phyloP scores from a whole-genome alignment of 2,888 invertebrate species.

The Diploptera punctata region DNA sequence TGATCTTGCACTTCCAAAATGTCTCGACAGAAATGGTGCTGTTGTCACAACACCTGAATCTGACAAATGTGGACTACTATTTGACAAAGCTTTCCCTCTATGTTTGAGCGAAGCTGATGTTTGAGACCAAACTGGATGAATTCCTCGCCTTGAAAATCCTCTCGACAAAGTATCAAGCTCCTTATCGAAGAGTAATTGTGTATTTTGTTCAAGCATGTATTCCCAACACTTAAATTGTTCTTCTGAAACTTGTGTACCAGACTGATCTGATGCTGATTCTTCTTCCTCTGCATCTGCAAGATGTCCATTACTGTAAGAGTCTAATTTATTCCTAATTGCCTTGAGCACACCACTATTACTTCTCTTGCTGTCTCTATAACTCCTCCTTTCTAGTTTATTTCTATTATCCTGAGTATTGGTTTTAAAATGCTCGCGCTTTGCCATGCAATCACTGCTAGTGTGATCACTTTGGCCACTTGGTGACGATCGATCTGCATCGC shows the following conservation, averaged over 20 bases:
- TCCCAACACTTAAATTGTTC: constrained; percentile 94
- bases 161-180: constrained; percentile 79
- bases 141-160: constrained; percentile 43
- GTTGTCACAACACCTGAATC: constrained; percentile 53
- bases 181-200: constrained; percentile 86
- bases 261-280: constrained; percentile 57
- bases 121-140: constrained; percentile 58
- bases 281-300: constrained; percentile 52
- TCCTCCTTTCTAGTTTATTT: constrained; percentile 42
- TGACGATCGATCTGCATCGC: constrained; percentile 70
- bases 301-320: constrained; percentile 44
- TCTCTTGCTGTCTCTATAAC: constrained; percentile 41
- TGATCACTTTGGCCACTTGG: constrained; percentile 89
- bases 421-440: constrained; percentile 34
- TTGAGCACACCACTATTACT: constrained; percentile 37
- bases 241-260: constrained; percentile 68
- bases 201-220: constrained; percentile 91
- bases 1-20: constrained; percentile 81
- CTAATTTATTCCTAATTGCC: constrained; percentile 38
- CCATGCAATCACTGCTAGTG: constrained; percentile 56
- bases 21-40: constrained; percentile 67
- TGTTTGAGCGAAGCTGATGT: constrained; percentile 5
- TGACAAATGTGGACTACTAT: constrained; percentile 74
- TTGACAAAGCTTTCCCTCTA: constrained; percentile 50
- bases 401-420: constrained; percentile 43